Evolutionary conservation across 2,113 vertebrate species (phyloP).

Genomic region (Ia io): DNA sequence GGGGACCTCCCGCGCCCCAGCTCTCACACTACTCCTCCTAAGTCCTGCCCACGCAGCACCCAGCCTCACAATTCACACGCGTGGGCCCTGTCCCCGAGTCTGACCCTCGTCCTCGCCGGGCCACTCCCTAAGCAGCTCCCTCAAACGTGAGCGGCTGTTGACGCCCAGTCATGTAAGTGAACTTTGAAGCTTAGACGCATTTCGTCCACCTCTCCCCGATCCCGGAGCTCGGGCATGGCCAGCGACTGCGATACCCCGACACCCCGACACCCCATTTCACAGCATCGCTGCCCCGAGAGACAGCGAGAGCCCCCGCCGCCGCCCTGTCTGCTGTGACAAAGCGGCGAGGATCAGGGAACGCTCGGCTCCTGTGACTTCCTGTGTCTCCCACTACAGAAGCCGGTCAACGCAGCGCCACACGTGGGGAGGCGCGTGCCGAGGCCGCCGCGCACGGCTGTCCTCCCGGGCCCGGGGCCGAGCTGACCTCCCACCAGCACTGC

Average conservation of each 20-base stretch:
- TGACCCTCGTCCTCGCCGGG: not conserved
- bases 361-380: no score
- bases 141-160: conserved; percentile 27
- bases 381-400: no score
- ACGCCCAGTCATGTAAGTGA: not conserved
- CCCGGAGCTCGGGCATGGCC: not conserved
- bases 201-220: not conserved
- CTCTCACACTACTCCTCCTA: not conserved
- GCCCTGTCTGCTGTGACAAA: no score
- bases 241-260: not conserved
- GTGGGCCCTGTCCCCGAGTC: not conserved
- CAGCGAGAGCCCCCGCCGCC: no score
- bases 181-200: not conserved
- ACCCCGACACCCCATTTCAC: not conserved
- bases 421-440: no score
- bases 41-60: not conserved
- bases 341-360: no score
- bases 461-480: no score
- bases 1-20: rapidly evolving
- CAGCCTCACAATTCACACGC: not conserved
- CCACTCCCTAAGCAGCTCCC: conserved; percentile 26
- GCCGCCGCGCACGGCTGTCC: no score
- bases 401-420: no score
- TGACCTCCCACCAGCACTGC: no score
- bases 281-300: not conserved